Conservation (phyloP, 2,113 vertebrate species). For the Thalassoma bifasciatum region DNA sequence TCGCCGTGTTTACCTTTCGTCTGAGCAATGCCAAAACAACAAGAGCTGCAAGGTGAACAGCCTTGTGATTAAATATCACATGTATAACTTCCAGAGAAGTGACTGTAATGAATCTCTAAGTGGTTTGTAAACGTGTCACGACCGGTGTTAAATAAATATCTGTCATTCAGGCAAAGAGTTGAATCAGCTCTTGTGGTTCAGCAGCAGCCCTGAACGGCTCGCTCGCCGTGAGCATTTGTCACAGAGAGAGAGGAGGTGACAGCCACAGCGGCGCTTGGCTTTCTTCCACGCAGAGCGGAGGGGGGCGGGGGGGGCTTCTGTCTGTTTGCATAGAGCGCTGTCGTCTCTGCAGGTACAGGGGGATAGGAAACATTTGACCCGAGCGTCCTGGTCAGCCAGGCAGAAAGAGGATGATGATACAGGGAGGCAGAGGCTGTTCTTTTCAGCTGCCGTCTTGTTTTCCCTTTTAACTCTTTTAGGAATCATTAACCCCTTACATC, state of each 20-base stretch:
- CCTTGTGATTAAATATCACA: slow-evolving; percentile 18
- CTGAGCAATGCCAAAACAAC: slow-evolving; percentile 49
- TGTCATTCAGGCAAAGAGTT: slow-evolving; percentile 47
- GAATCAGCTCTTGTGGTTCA: slow-evolving; percentile 67
- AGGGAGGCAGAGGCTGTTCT: slow-evolving; percentile 25
- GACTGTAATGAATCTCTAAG: slow-evolving; percentile 54
- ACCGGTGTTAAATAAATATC: slow-evolving; percentile 45
- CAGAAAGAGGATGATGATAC: slow-evolving; percentile 14
- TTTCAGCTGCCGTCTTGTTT: not conserved
- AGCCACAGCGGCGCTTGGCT: slow-evolving; percentile 55
- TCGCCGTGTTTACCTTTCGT: slow-evolving; percentile 45
- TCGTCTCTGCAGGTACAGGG: slow-evolving; percentile 30
- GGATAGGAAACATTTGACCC: slow-evolving; percentile 47
- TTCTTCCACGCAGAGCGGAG: slow-evolving; percentile 35
- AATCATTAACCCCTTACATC: not conserved
- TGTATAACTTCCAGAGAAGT: slow-evolving; percentile 17
- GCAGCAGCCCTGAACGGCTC: slow-evolving; percentile 32
- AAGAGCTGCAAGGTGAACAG: slow-evolving; percentile 34
- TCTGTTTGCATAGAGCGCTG: slow-evolving; percentile 35
- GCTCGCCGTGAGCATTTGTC: slow-evolving; percentile 56
- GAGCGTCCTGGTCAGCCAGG: slow-evolving; percentile 30
- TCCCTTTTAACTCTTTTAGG: not conserved
- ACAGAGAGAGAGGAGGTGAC: slow-evolving; percentile 46
- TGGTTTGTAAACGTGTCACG: slow-evolving; percentile 62
- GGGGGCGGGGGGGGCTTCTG: not conserved